Base-by-base conservation (phyloP, 2,888 invertebrate genomes). In the Trichopoda pennipes region DNA sequence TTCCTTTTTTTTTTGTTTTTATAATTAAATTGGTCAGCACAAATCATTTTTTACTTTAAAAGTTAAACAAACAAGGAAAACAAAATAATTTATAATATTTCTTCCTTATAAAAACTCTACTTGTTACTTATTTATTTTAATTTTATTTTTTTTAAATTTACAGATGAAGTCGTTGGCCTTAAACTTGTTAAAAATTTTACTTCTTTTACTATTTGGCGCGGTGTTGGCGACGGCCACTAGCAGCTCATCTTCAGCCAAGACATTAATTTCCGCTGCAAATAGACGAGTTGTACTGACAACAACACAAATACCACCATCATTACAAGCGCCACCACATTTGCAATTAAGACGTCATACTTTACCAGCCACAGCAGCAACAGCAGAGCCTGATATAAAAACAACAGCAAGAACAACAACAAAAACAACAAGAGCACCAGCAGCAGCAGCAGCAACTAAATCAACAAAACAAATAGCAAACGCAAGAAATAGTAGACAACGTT, bases 281-380 rank as follows among this genome's bases (percentile, higher is more conserved):
- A 70, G 64, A 55, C 23, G 66, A 60, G 17, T 21, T 23, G 21
- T 68, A 42, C 63, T 88, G 19, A 87, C 88, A 35, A 89, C 89
- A 70, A 88, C 89, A 80, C 88, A 88, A 83, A 87, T 88, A 81
- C 89, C 91, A 85, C 92, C 92, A 55, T 89, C 90, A 79, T 81
- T 90, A 85, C 92, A 92, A 21, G 91, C 92, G 68, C 91, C 90
- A 28, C 92, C 92, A 51, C 88, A 90, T 77, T 91, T 92, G 58
- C 89, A 90, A 81, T 91, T 92, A 64, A 91, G 90, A 42, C 85
- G 83, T 55, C 85, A 79, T 47, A 74, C 79, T 61, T 72, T 75
- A 55, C 79, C 78, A 68, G 70, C 74, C 75, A 81, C 83, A 73
- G 90, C 92, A 44, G 64, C 77, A 64, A 64, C 64, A 85, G 91